phyloP scores from a whole-genome alignment of 2,888 invertebrate species.

The Seira musarum region DNA sequence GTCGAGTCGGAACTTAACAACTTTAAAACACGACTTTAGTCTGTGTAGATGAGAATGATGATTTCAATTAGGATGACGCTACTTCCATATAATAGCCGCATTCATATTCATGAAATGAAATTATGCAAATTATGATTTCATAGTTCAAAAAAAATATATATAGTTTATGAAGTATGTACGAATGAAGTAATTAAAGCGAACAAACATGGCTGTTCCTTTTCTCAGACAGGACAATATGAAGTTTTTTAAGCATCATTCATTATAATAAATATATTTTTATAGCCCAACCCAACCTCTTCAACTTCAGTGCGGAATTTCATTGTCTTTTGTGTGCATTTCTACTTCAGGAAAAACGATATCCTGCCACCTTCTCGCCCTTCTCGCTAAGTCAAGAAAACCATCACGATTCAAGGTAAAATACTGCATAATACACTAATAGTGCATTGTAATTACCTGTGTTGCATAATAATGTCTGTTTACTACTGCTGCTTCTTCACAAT shows the following conservation, averaged over 20 bases:
- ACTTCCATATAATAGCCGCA: background rate
- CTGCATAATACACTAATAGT: constrained; percentile 35
- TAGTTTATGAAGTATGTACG: background rate
- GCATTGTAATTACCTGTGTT: constrained; percentile 50
- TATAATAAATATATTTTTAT: constrained; percentile 9
- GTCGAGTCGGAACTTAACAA: background rate
- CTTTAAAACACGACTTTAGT: background rate
- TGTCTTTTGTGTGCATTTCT: background rate
- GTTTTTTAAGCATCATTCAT: constrained; percentile 1
- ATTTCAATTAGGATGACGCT: constrained; percentile 7
- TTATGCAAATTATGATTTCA: constrained; percentile 12
- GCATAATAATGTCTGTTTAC: constrained; percentile 36
- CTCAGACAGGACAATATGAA: background rate
- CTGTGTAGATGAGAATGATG: background rate
- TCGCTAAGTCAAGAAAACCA: constrained; percentile 24
- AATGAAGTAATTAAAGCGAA: constrained; percentile 9
- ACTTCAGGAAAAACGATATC: constrained; percentile 6
- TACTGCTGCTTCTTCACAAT: no score
- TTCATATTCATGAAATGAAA: background rate
- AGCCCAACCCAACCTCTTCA: constrained; percentile 1
- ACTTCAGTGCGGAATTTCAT: background rate
- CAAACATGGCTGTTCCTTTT: constrained; percentile 3
- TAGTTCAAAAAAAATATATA: background rate
- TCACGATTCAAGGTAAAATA: constrained; percentile 38
- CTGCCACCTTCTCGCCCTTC: constrained; percentile 20